A percentile compares a stretch with the other conserved stretches of the same genome.
Evolutionary conservation across 1,140 invertebrate species (phyloP).

Genomic region (Aphelenchoides besseyi): DNA sequence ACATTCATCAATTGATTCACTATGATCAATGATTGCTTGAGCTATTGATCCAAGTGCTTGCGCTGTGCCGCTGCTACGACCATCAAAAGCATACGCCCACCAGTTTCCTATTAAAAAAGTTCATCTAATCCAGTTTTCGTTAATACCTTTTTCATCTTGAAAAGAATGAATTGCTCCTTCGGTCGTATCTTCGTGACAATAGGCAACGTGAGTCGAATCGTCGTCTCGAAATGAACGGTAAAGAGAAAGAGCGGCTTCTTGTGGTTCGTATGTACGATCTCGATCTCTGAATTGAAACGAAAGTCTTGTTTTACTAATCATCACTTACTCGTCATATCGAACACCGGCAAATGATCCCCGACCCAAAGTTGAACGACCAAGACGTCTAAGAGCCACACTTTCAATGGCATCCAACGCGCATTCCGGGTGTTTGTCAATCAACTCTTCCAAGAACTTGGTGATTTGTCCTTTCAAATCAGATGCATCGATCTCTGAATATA

Average conservation of each 20-base stretch:
- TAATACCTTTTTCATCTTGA: constrained; percentile 66
- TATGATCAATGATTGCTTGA: neutral
- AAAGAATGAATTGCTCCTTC: constrained; percentile 76
- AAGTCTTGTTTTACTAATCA: neutral
- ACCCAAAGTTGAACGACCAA: constrained; percentile 18
- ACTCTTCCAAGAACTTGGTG: constrained; percentile 57
- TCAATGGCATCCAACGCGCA: constrained; percentile 60
- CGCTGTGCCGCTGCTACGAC: constrained; percentile 67
- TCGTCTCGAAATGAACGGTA: constrained; percentile 12
- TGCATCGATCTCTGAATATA: constrained; percentile 4
- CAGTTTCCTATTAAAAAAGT: too few relatives aligned
- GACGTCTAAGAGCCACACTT: constrained; percentile 52
- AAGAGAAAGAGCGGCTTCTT: neutral
- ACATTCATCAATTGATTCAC: neutral
- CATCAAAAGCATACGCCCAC: constrained; percentile 82
- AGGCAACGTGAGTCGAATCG: constrained; percentile 73
- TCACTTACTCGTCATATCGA: neutral
- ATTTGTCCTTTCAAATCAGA: constrained; percentile 57
- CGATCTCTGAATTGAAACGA: neutral
- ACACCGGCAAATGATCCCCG: neutral
- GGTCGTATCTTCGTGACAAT: constrained; percentile 79
- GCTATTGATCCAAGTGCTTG: constrained; percentile 49
- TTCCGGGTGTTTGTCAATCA: constrained; percentile 61
- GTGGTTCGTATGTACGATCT: neutral
- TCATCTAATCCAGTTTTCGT: too few relatives aligned